Evolutionary conservation across 1,140 invertebrate genomes (phyloP), one percentile per base, ranked within the genome.

Genomic region (Archegozetes longisetosus): DNA sequence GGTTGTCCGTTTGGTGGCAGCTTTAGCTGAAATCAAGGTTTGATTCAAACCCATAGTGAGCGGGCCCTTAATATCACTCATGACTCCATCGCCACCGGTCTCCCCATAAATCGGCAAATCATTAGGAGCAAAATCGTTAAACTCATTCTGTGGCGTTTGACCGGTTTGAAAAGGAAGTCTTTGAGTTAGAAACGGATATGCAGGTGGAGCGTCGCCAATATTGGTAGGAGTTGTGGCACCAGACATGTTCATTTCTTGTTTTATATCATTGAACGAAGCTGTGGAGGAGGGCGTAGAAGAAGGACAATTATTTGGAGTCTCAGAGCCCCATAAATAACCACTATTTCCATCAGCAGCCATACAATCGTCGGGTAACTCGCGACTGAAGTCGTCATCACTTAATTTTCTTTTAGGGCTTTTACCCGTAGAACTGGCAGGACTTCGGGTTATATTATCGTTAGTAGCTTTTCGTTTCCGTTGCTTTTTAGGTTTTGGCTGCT

Each of bases 351-450:
- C 20, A 58, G 55, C 29, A 67, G 66, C n/a, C 23, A 46, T 53
- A 64, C 62, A n/a, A 61, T 58, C 9, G 60, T 64, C 17, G 6
- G 60, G 57, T 17, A 63, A 29, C 53, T 66, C 65, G 22, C 61
- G 58, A 22, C 24, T 17, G 27, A 56, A 55, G 46, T 69, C 68
- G 55, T 71, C 70, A 58, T 70, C 69, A 52, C 65, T 65, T 25
- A 66, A n/a, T 60, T 71, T 69, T 48, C 70, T 68, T 55, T 74
- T 74, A 6, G 73, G 72, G 63, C 71, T 74, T 32, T 68, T 67
- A 3, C 71, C 70, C n/a, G 61, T 63, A 13, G 62, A 58, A 54
- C 61, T 64, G 13, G 62, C 58, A 12, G 64, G 64, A 55, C 64
- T 64, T 48, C 59, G 51, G 47, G 29, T 53, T 32, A 29, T 53